phyloP scores from a whole-genome alignment of 2,888 invertebrate genomes.

The Eugnorisma glareosa region DNA sequence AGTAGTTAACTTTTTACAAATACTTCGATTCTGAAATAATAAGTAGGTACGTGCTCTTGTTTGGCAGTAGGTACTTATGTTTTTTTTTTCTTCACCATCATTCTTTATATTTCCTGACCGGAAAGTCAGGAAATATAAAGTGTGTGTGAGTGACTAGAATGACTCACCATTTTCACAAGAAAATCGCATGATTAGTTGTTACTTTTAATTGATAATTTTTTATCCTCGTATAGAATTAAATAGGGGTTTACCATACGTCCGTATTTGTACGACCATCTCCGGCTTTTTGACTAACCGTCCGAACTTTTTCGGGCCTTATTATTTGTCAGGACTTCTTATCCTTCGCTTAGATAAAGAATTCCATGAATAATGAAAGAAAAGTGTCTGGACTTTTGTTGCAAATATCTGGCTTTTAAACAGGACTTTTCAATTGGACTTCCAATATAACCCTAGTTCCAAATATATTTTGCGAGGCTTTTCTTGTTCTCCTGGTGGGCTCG shows the following conservation, averaged over 20 bases:
- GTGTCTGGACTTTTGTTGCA: background rate
- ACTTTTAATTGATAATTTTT: background rate
- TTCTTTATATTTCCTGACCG: too few species aligned
- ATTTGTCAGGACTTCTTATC: too few species aligned
- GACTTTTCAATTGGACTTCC: background rate
- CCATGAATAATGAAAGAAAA: background rate
- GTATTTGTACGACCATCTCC: background rate
- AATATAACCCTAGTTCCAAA: background rate
- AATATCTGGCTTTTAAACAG: background rate
- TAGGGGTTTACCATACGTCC: background rate
- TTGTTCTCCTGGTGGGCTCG: background rate
- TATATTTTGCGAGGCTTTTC: background rate
- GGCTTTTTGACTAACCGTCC: background rate
- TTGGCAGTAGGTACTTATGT: background rate
- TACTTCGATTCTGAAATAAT: conserved; percentile 12
- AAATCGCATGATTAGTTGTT: conserved; percentile 7
- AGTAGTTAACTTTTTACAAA: conserved; percentile 28
- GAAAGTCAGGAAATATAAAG: background rate
- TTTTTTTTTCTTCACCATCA: background rate
- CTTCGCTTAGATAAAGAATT: background rate
- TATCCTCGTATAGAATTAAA: background rate
- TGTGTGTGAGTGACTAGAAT: background rate
- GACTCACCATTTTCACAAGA: background rate
- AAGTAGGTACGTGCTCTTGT: background rate
- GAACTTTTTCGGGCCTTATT: background rate